Evolutionary conservation across 1,140 invertebrate species (phyloP).

Genomic region (Drosophila oshimai): DNA sequence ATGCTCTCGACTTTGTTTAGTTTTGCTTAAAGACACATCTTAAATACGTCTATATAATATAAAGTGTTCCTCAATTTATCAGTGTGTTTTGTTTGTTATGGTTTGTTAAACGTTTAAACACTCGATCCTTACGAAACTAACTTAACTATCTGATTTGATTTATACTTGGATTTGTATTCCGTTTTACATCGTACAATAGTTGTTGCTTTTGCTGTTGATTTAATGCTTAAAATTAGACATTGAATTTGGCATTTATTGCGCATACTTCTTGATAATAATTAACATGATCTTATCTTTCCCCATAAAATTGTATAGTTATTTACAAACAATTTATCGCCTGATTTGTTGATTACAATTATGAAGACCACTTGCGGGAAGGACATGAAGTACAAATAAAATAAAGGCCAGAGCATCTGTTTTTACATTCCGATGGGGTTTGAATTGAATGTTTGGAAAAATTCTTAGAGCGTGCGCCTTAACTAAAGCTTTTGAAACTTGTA

Average conservation of each 20-base stretch:
- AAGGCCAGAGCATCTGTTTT: neutral
- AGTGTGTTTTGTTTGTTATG: slow-evolving; percentile 7
- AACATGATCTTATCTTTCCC: slow-evolving; percentile 43
- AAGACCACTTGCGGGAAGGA: slow-evolving; percentile 47
- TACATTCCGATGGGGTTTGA: neutral
- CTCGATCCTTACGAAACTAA: slow-evolving; percentile 49
- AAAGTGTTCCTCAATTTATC: slow-evolving; percentile 35
- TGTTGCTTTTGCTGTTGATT: slow-evolving; percentile 57
- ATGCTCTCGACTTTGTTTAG: slow-evolving; percentile 53
- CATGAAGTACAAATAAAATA: slow-evolving; percentile 13
- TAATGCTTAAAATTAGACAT: slow-evolving; percentile 70
- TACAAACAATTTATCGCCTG: slow-evolving; percentile 50
- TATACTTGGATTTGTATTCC: slow-evolving; percentile 63
- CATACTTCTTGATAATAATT: slow-evolving; percentile 56
- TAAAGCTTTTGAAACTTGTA: slow-evolving; percentile 36
- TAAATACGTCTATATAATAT: slow-evolving; percentile 45
- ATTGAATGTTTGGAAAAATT: slow-evolving; percentile 30
- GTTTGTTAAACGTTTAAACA: slow-evolving; percentile 39
- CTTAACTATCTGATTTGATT: slow-evolving; percentile 55
- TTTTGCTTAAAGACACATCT: slow-evolving; percentile 49
- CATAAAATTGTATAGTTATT: slow-evolving; percentile 58
- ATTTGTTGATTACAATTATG: slow-evolving; percentile 27
- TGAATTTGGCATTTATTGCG: slow-evolving; percentile 80
- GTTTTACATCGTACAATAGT: slow-evolving; percentile 58
- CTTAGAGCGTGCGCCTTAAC: slow-evolving; percentile 13